A percentile compares a stretch with the other conserved stretches of the same genome.
Conservation (phyloP, 2,797 vertebrate species). For the Argya squamiceps region DNA sequence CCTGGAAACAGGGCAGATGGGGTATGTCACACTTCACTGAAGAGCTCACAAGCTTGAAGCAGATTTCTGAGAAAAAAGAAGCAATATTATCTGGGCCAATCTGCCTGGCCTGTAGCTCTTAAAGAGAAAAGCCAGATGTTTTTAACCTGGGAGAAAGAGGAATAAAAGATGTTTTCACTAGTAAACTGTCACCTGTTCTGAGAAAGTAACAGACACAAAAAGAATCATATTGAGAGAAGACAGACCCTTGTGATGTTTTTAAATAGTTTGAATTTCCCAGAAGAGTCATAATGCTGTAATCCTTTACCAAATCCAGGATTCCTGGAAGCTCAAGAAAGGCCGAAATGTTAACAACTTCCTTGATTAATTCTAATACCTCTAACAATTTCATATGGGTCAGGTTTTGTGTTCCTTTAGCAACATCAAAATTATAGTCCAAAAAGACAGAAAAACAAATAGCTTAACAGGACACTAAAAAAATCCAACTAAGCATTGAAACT, state of each 20-base stretch:
- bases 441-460: neutral
- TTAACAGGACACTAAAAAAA: neutral
- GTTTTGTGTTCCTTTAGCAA: neutral
- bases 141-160: neutral
- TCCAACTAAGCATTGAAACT: neutral
- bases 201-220: neutral
- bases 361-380: neutral
- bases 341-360: neutral
- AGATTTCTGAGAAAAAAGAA: neutral
- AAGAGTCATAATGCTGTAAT: neutral
- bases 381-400: neutral
- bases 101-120: neutral
- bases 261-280: neutral
- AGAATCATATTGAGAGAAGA: neutral
- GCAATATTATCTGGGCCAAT: neutral
- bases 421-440: neutral
- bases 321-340: neutral
- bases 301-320: neutral
- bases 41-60: neutral
- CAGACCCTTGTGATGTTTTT: neutral
- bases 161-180: neutral
- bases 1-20: neutral
- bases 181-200: neutral
- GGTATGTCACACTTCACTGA: neutral
- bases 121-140: neutral